Conservation (phyloP, 2,797 vertebrate genomes). For the Lacerta bilineata region DNA sequence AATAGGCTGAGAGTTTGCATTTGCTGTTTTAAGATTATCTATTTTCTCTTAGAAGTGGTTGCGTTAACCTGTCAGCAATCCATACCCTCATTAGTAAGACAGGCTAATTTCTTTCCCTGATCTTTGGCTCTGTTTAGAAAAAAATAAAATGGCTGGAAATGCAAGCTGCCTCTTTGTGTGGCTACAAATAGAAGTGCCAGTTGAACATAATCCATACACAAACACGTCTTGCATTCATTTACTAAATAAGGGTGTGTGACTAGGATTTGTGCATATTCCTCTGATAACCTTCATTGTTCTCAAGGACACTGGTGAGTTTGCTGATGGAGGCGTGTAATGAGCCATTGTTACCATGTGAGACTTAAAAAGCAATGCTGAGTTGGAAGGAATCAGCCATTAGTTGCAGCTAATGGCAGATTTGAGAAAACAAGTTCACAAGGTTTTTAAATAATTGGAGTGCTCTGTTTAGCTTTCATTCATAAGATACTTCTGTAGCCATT, state of each 20-base stretch:
- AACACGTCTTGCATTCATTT: conserved; percentile 50
- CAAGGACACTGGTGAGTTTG: conserved; percentile 35
- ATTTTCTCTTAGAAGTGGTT: neutral
- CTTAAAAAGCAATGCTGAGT: conserved; percentile 51
- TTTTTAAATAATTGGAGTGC: conserved; percentile 9
- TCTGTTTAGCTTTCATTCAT: conserved; percentile 28
- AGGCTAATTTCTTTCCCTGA: neutral
- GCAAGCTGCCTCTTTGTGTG: neutral
- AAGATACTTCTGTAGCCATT: neutral
- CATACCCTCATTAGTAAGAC: neutral
- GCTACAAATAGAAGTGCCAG: conserved; percentile 66
- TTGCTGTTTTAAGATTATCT: conserved; percentile 30
- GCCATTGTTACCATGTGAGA: conserved; percentile 61
- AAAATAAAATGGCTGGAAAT: conserved; percentile 28
- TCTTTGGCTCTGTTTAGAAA: conserved; percentile 25
- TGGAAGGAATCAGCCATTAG: conserved; percentile 43
- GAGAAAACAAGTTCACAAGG: conserved; percentile 15
- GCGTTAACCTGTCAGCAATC: conserved; percentile 18
- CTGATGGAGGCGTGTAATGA: conserved; percentile 44
- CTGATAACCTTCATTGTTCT: conserved; percentile 61
- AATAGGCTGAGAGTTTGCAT: conserved; percentile 1
- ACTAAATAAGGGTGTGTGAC: conserved; percentile 67
- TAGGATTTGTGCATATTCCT: conserved; percentile 39
- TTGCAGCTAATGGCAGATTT: conserved; percentile 34
- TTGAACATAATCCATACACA: conserved; percentile 46